Percentiles rank a stretch among this genome's conserved stretches.
phyloP scores from a whole-genome alignment of 2,113 vertebrate species.

The Caranx ignobilis region DNA sequence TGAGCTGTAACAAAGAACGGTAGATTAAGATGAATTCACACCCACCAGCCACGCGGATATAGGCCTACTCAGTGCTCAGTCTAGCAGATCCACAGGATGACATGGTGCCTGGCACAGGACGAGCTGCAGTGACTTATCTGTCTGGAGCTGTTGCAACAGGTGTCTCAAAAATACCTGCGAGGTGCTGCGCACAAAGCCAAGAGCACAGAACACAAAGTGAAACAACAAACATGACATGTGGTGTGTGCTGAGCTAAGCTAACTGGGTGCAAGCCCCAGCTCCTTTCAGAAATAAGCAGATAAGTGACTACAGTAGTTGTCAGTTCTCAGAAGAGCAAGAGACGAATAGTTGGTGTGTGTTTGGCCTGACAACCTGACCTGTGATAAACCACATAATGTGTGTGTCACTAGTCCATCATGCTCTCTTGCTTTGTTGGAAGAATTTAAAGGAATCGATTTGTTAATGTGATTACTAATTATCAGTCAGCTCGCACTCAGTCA shows the following conservation, averaged over 20 bases:
- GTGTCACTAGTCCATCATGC: not conserved
- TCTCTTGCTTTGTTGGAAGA: not conserved
- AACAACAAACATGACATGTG: too few relatives aligned
- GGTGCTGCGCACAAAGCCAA: not conserved
- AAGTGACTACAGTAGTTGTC: too few relatives aligned
- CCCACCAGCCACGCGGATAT: conserved; percentile 26
- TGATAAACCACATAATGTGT: not conserved
- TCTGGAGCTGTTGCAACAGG: not conserved
- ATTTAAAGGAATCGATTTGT: not conserved
- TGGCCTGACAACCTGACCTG: too few relatives aligned
- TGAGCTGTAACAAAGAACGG: conserved; percentile 1
- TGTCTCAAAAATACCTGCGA: not conserved
- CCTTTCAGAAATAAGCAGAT: too few relatives aligned
- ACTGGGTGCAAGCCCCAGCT: too few relatives aligned
- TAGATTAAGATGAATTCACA: conserved; percentile 26
- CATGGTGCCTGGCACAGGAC: conserved; percentile 19
- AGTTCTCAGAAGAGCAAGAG: too few relatives aligned
- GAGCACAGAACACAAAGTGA: not conserved
- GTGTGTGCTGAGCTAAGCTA: too few relatives aligned
- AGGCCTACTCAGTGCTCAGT: not conserved
- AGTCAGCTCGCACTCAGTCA: not conserved
- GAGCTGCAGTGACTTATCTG: conserved; percentile 25
- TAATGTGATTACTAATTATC: not conserved
- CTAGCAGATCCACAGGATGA: not conserved
- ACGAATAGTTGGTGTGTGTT: too few relatives aligned